Percentiles rank a stretch among this genome's conserved stretches.
phyloP scores from a whole-genome alignment of 2,888 invertebrate species.

The Siphlonurus alternatus region DNA sequence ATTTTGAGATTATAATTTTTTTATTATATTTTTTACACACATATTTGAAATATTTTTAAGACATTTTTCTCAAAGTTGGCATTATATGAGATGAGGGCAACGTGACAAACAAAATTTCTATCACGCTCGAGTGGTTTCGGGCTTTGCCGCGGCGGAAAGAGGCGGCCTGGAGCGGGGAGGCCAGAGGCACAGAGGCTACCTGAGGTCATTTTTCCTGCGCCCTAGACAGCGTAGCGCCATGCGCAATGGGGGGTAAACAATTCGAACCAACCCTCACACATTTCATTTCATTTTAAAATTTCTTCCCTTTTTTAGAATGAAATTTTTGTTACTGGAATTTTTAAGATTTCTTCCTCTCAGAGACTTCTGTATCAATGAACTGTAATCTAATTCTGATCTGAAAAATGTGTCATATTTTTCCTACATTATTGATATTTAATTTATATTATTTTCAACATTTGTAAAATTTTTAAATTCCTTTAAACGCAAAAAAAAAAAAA shows the following conservation, averaged over 20 bases:
- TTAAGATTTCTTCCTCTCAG: neutral
- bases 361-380: neutral
- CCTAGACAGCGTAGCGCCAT: neutral
- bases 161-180: neutral
- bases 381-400: neutral
- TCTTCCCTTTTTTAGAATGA: neutral
- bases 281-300: no score
- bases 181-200: neutral
- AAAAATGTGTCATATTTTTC: neutral
- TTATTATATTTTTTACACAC: neutral
- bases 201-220: neutral
- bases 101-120: no score
- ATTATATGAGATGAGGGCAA: no score
- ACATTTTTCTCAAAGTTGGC: no score
- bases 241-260: neutral
- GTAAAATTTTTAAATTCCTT: no score
- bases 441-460: no score
- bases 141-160: neutral
- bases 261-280: neutral
- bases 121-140: neutral
- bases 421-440: no score
- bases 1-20: neutral
- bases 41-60: neutral
- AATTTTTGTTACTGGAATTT: neutral
- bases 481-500: no score